These are phyloP conservation scores for Sciurus vulgaris DNA, from an alignment of 2,797 vertebrate genomes.

Conservation along the genomic window DNA sequence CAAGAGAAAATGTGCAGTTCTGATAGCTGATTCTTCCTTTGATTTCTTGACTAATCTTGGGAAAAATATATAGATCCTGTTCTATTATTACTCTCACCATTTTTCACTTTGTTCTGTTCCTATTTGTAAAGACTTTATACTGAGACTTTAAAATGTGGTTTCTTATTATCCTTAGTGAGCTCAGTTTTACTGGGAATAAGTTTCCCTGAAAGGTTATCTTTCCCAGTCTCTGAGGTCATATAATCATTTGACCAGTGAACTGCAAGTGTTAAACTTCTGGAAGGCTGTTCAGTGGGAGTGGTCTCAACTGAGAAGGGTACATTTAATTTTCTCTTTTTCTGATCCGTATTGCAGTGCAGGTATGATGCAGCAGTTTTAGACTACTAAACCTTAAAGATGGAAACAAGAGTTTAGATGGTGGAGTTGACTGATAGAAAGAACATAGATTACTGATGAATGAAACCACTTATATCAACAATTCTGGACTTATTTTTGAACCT, in stretches of 20 bases:
- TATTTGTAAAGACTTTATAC: background rate
- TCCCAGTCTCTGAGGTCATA: background rate
- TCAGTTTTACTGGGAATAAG: background rate
- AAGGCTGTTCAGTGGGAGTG: background rate
- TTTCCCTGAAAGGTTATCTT: background rate
- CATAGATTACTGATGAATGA: background rate
- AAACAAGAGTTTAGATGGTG: background rate
- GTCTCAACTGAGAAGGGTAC: background rate
- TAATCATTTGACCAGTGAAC: background rate
- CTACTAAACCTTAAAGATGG: background rate
- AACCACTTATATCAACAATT: background rate
- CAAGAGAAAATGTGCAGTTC: background rate
- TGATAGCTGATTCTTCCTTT: background rate
- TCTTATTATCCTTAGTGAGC: background rate
- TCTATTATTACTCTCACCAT: background rate
- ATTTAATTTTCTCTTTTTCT: background rate
- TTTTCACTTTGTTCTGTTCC: background rate
- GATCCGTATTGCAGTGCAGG: background rate
- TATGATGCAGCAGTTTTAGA: background rate
- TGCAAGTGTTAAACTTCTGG: background rate
- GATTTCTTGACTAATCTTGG: slow-evolving; percentile 17
- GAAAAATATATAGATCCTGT: background rate
- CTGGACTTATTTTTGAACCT: background rate
- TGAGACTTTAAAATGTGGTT: background rate
- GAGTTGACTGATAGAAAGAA: background rate